Conservation (phyloP, 1,140 invertebrate species). For the Diabrotica virgifera region DNA sequence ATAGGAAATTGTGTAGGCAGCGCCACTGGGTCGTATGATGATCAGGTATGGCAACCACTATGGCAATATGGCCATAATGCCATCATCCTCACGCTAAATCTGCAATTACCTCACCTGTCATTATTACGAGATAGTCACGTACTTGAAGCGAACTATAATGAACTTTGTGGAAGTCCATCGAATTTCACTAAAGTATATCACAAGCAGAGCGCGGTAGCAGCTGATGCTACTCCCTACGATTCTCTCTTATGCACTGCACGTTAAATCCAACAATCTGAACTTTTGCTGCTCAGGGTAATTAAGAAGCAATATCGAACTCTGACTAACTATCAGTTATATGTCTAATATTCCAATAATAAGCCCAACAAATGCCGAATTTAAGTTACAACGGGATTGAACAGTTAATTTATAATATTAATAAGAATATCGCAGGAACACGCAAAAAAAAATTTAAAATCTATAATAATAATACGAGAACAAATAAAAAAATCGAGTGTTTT, state of each 20-base stretch:
- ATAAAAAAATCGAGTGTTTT: too few species aligned
- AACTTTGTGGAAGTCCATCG: slow-evolving; percentile 35
- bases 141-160: slow-evolving; percentile 34
- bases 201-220: slow-evolving; percentile 20
- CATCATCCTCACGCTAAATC: slow-evolving; percentile 38
- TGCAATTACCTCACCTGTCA: slow-evolving; percentile 39
- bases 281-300: background rate
- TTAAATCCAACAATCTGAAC: background rate
- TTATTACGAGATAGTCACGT: slow-evolving; percentile 39
- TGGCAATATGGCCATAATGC: slow-evolving; percentile 17
- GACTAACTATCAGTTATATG: background rate
- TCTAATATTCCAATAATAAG: background rate
- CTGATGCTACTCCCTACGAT: background rate
- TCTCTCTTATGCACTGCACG: too few species aligned
- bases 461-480: too few species aligned
- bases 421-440: too few species aligned
- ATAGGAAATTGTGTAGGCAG: background rate
- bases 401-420: too few species aligned
- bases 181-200: slow-evolving; percentile 17
- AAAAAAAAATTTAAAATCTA: too few species aligned
- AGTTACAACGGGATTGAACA: too few species aligned
- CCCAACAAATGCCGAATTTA: too few species aligned
- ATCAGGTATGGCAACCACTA: slow-evolving; percentile 26
- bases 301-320: background rate
- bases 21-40: slow-evolving; percentile 16